Evolutionary conservation across 1,140 invertebrate genomes (phyloP), one percentile per base, ranked within the genome.

Genomic region (Drosophila pandora): DNA sequence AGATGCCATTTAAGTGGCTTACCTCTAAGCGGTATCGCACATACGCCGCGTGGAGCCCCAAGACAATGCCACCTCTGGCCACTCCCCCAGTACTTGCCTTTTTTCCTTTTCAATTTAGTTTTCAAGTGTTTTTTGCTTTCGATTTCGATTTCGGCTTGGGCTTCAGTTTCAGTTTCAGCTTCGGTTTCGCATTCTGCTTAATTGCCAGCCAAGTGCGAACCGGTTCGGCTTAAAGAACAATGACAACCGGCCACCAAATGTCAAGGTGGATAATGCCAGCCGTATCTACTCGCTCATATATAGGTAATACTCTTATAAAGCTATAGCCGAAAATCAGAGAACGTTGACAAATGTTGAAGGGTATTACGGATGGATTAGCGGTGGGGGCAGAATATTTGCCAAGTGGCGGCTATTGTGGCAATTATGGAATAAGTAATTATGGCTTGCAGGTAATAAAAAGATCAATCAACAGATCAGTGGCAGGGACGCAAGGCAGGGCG

Each of bases 251-350:
- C 47, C 62, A 57, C 70, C 69, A 82, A 82, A 82, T 82, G 77
- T 80, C 77, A 80, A 80, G 79, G 79, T 71, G 65, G 52, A 81
- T 65, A 48, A 60, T 71, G 60, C 64, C 79, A 73, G 21, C n/a
- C 39, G 13, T 37, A 43, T 17, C 17, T 43, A 21, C 13, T 17
- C 6, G 13, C 10, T 43, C 17, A 21, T 17, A 47, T 7, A 22
- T 23, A 25, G 25, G 5, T 25, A 25, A 5, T 25, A 28, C 25
- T 28, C 25, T 5, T 6, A 28, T 28, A 7, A 28, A 28, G 25
- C 25, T 28, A 28, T 47, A 22, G 43, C 43, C 17, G 21, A 47
- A 47, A 47, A 43, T 43, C 41, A 52, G 41, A 43, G 41, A 43
- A 80, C 43, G 57, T 65, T 76, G 65, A 70, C 59, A 79, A 69